Percentiles rank a stretch among this genome's conserved stretches.
Conservation (phyloP, 2,888 invertebrate genomes). For the Tortricodes alternella region DNA sequence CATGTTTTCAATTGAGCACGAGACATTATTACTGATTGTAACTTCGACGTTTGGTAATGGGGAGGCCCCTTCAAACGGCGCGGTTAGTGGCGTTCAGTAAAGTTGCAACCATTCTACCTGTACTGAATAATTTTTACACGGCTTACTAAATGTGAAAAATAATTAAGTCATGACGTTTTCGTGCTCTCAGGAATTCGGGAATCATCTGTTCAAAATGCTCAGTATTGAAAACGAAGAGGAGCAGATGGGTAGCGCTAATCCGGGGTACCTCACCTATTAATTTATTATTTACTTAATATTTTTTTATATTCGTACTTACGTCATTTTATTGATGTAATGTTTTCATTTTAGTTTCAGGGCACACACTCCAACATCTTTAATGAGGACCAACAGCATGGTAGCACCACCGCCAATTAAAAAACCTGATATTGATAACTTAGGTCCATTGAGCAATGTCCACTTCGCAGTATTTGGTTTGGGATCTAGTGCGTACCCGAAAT, state of each 20-base stretch:
- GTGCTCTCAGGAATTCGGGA: slow-evolving; percentile 61
- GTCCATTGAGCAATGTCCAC: slow-evolving; percentile 93
- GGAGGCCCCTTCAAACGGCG: slow-evolving; percentile 98
- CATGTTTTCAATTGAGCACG: slow-evolving; percentile 96
- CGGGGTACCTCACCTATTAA: slow-evolving; percentile 40
- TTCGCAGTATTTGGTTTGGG: slow-evolving; percentile 97
- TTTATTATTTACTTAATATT: neutral
- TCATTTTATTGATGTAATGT: neutral
- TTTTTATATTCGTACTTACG: neutral
- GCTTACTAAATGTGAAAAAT: too few relatives aligned
- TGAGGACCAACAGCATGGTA: slow-evolving; percentile 90
- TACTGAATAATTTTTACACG: neutral
- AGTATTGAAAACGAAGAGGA: slow-evolving; percentile 61
- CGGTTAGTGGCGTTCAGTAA: slow-evolving; percentile 83
- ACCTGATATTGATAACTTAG: slow-evolving; percentile 89
- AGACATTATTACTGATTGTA: slow-evolving; percentile 94
- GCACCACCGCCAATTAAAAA: slow-evolving; percentile 77
- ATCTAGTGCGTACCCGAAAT: slow-evolving; percentile 98
- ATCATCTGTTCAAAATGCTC: slow-evolving; percentile 67
- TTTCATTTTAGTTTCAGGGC: slow-evolving; percentile 82
- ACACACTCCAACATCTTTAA: slow-evolving; percentile 92
- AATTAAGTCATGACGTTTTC: neutral
- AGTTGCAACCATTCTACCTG: neutral
- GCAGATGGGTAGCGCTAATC: slow-evolving; percentile 48
- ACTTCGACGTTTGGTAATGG: slow-evolving; percentile 98